Evolutionary conservation across 1,140 invertebrate species (phyloP), one percentile per base, ranked within the genome.

Genomic region (Drosophila trapezifrons): DNA sequence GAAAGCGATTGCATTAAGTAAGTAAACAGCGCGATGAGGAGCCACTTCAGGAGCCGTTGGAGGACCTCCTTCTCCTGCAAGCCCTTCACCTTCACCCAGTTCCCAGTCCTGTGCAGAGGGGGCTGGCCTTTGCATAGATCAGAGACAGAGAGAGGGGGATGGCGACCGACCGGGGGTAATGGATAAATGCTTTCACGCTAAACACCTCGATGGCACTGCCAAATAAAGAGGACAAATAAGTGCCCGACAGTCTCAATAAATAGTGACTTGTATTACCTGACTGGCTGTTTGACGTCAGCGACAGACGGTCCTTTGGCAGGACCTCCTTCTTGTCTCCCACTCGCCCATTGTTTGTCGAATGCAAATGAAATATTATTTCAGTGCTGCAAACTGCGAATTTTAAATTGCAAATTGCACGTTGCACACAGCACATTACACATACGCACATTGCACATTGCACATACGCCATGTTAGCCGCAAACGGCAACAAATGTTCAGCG

Each of bases 361-460:
- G 65, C 65, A 70, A 70, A 57, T 40, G 65, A 71, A 71, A 71
- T 71, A 71, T 70, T 70, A 57, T 70, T 71, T 10, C 7, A 20
- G 29, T 20, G 49, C 49, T 52, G 27, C 49, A 52, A 29, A 51
- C 49, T 18, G 47, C 47, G n/a, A 51, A 51, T 15, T 52, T 12
- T 25, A 35, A 52, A 38, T 38, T 38, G 37, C 35, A 38, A 38
- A 51, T 51, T 51, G 49, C 49, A 32, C 3, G 2, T 32, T 51
- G 49, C 49, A 51, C 27, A 7, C 18, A 13, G 17, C 49, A 35
- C 17, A 35, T 52, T 52, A 32, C 54, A 58, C 54, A 46, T 71
- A 32, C 29, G 40, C 63, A 67, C 42, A 62, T 76, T 76, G 63
- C 76, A 62, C 74, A 78, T 78, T 76, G 63, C 76, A 62, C 74